Base-by-base conservation (phyloP, 1,140 invertebrate species). In the Seison nebaliae region DNA sequence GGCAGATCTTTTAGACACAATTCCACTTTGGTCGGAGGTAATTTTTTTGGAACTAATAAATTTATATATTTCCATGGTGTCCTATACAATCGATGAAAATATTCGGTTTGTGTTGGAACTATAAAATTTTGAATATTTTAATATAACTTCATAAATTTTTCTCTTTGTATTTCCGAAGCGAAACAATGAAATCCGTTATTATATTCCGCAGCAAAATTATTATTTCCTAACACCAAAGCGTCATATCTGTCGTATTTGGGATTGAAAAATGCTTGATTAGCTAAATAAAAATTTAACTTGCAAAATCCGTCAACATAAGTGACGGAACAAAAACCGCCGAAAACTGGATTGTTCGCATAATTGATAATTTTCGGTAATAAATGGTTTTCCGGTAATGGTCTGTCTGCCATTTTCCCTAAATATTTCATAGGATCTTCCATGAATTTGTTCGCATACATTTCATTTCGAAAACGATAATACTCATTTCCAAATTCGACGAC, bases 291-390 rank as follows among this genome's bases (percentile, higher is more conserved):
- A 33, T 22, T 1, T 22, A 34, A 39, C 9, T 12, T 15, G 18
- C 5, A 34, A n/a, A 18, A 37, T 23, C 56, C 55, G 46, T 54
- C 49, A 6, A 51, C 42, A 46, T 49, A 61, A 8, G 55, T 55
- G 11, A 61, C 57, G 6, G 57, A 55, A 46, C 57, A 60, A 43
- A 57, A 59, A 3, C 54, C 54, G n/a, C 49, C 45, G 4, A 58
- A n/a, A n/a, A n/a, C n/a, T n/a, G n/a, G n/a, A n/a, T n/a, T n/a
- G n/a, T n/a, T n/a, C n/a, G n/a, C n/a, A n/a, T n/a, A n/a, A n/a
- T n/a, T n/a, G n/a, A n/a, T n/a, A n/a, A n/a, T n/a, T n/a, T n/a
- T n/a, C n/a, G n/a, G n/a, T n/a, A n/a, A n/a, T n/a, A n/a, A n/a
- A n/a, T n/a, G n/a, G n/a, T n/a, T n/a, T n/a, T n/a, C n/a, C n/a